A percentile compares a stretch with the other conserved stretches of the same genome.
Conservation (phyloP, 1,140 invertebrate species). For the Heliothis virescens region DNA sequence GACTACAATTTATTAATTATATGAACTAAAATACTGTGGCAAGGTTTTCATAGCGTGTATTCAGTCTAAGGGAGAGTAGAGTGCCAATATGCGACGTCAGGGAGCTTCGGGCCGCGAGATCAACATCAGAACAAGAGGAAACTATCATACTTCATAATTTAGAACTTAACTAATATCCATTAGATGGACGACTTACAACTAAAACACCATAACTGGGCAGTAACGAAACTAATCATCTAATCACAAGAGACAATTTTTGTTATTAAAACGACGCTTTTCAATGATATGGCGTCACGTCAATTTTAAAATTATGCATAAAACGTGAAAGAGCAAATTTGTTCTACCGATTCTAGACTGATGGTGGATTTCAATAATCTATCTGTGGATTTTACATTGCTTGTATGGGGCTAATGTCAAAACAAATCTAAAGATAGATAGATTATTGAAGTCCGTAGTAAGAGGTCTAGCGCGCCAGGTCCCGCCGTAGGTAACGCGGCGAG, state of each 20-base stretch:
- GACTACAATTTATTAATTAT: conserved; percentile 32
- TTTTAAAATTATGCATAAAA: conserved; percentile 52
- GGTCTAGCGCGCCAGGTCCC: no score
- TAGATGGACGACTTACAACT: conserved; percentile 70
- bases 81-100: neutral
- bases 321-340: conserved; percentile 45
- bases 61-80: conserved; percentile 34
- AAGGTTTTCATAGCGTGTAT: conserved; percentile 43
- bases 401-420: no score
- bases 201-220: conserved; percentile 58
- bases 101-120: conserved; percentile 5
- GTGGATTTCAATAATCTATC: neutral
- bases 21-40: conserved; percentile 49
- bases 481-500: no score
- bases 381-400: no score
- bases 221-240: conserved; percentile 58
- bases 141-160: conserved; percentile 65
- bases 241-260: conserved; percentile 54
- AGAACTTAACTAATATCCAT: conserved; percentile 75
- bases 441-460: no score
- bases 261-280: conserved; percentile 38
- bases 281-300: conserved; percentile 65
- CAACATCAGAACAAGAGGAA: conserved; percentile 45
- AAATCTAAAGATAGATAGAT: no score
- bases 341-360: conserved; percentile 41